Conservation (phyloP, 2,888 invertebrate species). For the Athripsodes cinereus region DNA sequence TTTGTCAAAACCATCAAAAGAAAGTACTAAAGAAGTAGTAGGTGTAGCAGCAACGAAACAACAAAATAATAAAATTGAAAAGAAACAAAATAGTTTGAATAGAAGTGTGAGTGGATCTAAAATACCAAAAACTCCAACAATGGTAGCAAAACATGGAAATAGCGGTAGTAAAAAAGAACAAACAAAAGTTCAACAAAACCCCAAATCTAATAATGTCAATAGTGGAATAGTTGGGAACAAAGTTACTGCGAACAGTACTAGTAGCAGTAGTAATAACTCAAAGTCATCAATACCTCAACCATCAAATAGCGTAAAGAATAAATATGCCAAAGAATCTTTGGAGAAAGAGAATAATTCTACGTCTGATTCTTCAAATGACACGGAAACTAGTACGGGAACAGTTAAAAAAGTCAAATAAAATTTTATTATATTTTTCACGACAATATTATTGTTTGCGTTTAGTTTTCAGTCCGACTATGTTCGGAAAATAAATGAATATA, state of each 20-base stretch:
- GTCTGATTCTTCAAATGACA: slow-evolving; percentile 54
- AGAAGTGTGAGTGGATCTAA: slow-evolving; percentile 32
- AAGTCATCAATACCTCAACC: slow-evolving; percentile 18
- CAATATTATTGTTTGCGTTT: too few relatives aligned
- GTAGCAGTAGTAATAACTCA: background rate
- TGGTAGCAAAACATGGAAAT: slow-evolving; percentile 23
- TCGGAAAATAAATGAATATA: too few relatives aligned
- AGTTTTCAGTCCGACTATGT: too few relatives aligned
- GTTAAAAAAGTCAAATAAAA: slow-evolving; percentile 39
- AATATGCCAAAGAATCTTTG: slow-evolving; percentile 25
- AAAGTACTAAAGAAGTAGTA: background rate
- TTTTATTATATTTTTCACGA: too few relatives aligned
- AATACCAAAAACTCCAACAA: slow-evolving; percentile 36
- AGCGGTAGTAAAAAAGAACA: slow-evolving; percentile 18
- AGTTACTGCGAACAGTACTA: slow-evolving; percentile 9
- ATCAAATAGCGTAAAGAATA: slow-evolving; percentile 1
- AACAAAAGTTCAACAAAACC: slow-evolving; percentile 13
- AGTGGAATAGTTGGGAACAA: slow-evolving; percentile 7
- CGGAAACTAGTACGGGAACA: slow-evolving; percentile 47
- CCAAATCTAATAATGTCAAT: slow-evolving; percentile 10
- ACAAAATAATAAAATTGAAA: slow-evolving; percentile 3
- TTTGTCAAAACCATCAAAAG: background rate
- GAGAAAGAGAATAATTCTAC: slow-evolving; percentile 48
- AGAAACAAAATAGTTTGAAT: slow-evolving; percentile 1
- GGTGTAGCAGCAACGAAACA: background rate